These are phyloP conservation scores for Ceratoteleas bidentatus DNA, from an alignment of 1,140 invertebrate genomes.

Conservation along the genomic window DNA sequence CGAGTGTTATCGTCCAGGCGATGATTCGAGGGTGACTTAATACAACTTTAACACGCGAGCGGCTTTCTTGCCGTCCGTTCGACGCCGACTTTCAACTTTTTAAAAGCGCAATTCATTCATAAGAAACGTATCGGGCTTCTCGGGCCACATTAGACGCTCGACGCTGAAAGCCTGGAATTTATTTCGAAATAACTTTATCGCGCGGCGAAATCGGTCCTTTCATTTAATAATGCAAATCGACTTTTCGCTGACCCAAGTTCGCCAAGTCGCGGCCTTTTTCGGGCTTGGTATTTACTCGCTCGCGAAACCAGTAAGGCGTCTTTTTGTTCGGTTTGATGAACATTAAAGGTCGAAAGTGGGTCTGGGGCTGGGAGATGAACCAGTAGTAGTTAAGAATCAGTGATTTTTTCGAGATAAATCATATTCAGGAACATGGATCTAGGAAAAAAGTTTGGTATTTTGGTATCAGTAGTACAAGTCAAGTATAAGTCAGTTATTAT, in stretches of 20 bases:
- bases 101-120: conserved; percentile 58
- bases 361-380: too few relatives aligned
- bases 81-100: conserved; percentile 44
- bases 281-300: too few relatives aligned
- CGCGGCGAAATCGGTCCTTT: neutral
- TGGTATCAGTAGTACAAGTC: too few relatives aligned
- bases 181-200: conserved; percentile 25
- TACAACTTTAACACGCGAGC: conserved; percentile 64
- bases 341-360: too few relatives aligned
- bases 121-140: conserved; percentile 53
- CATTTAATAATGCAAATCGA: neutral
- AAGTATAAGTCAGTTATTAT: too few relatives aligned
- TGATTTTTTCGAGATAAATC: too few relatives aligned
- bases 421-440: too few relatives aligned
- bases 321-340: too few relatives aligned
- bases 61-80: conserved; percentile 40
- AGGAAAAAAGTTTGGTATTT: too few relatives aligned
- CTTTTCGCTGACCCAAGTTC: neutral
- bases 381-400: too few relatives aligned
- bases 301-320: too few relatives aligned
- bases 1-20: conserved; percentile 64
- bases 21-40: conserved; percentile 66
- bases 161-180: conserved; percentile 26
- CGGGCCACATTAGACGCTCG: conserved; percentile 27
- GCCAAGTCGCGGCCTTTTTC: neutral